A percentile compares a stretch with the other conserved stretches of the same genome.
phyloP scores from a whole-genome alignment of 2,113 vertebrate genomes.

The Pagrus major region DNA sequence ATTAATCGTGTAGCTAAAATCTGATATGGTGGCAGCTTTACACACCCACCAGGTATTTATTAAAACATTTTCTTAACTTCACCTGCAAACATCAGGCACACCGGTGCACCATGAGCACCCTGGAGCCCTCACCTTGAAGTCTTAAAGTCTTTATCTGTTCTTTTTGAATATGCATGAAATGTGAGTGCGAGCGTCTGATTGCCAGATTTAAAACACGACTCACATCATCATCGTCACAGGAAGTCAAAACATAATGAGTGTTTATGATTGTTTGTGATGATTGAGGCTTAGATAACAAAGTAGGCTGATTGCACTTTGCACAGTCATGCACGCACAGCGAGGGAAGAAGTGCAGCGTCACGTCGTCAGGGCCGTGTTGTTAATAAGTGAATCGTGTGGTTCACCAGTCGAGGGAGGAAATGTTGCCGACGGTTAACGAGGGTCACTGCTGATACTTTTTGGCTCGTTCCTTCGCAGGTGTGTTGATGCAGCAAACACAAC shows the following conservation, averaged over 20 bases:
- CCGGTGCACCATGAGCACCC: too few species aligned
- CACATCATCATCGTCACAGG: neutral
- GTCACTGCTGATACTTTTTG: too few species aligned
- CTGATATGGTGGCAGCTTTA: too few species aligned
- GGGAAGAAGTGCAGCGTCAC: neutral
- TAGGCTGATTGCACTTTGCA: neutral
- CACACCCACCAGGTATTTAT: too few species aligned
- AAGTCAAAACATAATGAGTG: neutral
- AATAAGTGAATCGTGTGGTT: too few species aligned
- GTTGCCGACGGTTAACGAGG: neutral
- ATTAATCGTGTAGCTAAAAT: too few species aligned
- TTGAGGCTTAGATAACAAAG: neutral
- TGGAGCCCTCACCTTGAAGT: too few species aligned
- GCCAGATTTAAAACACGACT: neutral
- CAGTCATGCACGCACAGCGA: neutral
- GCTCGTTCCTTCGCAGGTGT: too few species aligned
- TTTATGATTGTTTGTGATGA: neutral
- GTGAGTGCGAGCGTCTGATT: neutral
- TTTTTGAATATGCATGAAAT: neutral
- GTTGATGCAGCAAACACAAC: neutral
- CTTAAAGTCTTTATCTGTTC: too few species aligned
- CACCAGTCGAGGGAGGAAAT: neutral
- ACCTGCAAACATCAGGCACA: too few species aligned
- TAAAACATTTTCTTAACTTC: too few species aligned
- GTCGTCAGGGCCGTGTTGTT: neutral